These are phyloP conservation scores for Myodes glareolus DNA, from an alignment of 2,113 vertebrate species.

Conservation along the genomic window DNA sequence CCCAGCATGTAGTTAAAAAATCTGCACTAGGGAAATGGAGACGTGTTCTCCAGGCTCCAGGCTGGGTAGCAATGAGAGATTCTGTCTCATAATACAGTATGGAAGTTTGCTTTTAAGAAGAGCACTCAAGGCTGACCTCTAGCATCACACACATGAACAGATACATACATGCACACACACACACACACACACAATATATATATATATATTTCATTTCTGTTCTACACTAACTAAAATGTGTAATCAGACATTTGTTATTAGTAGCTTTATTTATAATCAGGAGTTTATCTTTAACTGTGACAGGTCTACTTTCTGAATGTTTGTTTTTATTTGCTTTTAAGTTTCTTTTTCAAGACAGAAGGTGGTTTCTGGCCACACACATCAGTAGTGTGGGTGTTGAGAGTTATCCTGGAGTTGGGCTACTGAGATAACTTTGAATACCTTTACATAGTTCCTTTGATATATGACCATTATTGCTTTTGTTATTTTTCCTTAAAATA, in stretches of 20 bases:
- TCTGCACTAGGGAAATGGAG: neutral
- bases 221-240: neutral
- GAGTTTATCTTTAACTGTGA: conserved; percentile 39
- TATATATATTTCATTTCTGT: neutral
- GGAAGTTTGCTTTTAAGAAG: neutral
- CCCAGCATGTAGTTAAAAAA: neutral
- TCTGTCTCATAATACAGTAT: neutral
- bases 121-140: neutral
- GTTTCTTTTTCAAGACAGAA: conserved; percentile 35
- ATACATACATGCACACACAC: neutral
- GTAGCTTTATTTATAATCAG: neutral
- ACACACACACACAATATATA: neutral
- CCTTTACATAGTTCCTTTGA: conserved; percentile 51
- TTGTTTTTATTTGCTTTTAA: conserved; percentile 18
- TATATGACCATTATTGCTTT: conserved; percentile 49
- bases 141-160: neutral
- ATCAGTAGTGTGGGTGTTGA: conserved; percentile 5
- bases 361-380: conserved; percentile 29
- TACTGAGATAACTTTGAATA: conserved; percentile 53
- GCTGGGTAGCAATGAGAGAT: neutral
- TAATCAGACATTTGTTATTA: neutral
- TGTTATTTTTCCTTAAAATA: conserved; percentile 62
- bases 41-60: neutral
- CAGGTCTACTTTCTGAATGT: conserved; percentile 21
- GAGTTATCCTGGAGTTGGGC: conserved; percentile 25